Percentiles rank a stretch among this genome's conserved stretches.
These are phyloP conservation scores for Trachymyrmex septentrionalis DNA, from an alignment of 1,140 invertebrate species.

Conservation along the genomic window DNA sequence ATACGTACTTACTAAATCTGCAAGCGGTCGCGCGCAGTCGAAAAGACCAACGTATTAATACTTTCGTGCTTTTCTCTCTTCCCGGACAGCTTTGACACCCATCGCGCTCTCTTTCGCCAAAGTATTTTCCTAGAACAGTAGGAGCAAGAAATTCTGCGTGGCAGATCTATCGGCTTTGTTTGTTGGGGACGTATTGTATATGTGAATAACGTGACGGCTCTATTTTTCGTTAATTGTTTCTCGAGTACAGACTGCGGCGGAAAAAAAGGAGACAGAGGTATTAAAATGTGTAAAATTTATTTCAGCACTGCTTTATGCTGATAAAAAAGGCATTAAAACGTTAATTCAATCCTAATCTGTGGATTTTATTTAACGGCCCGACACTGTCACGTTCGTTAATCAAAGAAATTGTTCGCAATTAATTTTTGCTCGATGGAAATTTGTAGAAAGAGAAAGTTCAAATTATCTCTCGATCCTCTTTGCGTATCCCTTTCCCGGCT, in stretches of 20 bases:
- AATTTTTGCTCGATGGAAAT: conserved; percentile 3
- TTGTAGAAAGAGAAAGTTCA: neutral
- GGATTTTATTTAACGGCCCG: neutral
- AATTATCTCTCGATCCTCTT: neutral
- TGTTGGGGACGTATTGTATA: conserved; percentile 40
- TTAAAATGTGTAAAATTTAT: neutral
- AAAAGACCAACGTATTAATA: conserved; percentile 66
- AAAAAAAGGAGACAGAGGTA: neutral
- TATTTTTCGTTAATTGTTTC: conserved; percentile 39
- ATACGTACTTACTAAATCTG: conserved; percentile 69
- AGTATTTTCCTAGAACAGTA: conserved; percentile 64
- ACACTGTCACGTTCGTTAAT: neutral
- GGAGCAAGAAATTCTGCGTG: conserved; percentile 64
- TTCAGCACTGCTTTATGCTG: neutral
- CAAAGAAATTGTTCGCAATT: neutral
- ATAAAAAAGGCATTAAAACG: neutral
- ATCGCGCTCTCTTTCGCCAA: conserved; percentile 61
- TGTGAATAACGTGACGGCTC: conserved; percentile 42
- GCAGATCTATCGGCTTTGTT: conserved; percentile 62
- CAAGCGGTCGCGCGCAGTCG: conserved; percentile 64
- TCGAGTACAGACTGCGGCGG: conserved; percentile 5
- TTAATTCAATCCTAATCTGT: neutral
- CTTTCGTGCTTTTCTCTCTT: conserved; percentile 67
- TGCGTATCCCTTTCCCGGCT: neutral
- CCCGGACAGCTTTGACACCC: conserved; percentile 62